phyloP scores from a whole-genome alignment of 2,888 invertebrate species.

The Yponomeuta plumbellus region DNA sequence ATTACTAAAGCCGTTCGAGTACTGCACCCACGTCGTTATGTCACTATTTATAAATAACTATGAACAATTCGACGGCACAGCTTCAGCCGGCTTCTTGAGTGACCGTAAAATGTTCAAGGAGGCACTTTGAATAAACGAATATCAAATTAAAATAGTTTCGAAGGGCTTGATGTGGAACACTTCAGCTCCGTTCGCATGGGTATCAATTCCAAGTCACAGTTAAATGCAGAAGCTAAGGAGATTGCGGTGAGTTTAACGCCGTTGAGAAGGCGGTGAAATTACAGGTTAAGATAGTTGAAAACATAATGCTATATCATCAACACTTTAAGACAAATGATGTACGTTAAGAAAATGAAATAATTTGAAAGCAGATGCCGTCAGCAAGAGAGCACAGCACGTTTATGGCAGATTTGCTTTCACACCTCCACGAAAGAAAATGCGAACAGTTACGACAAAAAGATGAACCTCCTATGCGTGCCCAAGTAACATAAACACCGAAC shows the following conservation, averaged over 20 bases:
- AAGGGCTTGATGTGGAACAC: constrained; percentile 34
- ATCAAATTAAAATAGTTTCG: constrained; percentile 49
- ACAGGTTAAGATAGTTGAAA: constrained; percentile 29
- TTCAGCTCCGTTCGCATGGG: constrained; percentile 40
- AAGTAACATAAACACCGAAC: neutral
- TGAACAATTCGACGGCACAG: constrained; percentile 32
- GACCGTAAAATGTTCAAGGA: constrained; percentile 43
- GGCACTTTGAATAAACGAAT: constrained; percentile 41
- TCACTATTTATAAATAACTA: constrained; percentile 49
- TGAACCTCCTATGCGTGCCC: neutral
- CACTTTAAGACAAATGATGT: neutral
- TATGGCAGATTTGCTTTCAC: neutral
- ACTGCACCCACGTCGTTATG: constrained; percentile 33
- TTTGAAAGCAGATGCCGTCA: neutral
- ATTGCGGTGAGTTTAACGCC: constrained; percentile 32
- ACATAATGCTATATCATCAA: constrained; percentile 9
- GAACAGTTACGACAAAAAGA: neutral
- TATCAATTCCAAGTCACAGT: constrained; percentile 33
- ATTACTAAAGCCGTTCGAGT: constrained; percentile 18
- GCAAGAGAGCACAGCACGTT: neutral
- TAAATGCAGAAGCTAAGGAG: constrained; percentile 34
- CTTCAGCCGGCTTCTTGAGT: constrained; percentile 36
- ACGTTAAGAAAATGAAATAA: neutral
- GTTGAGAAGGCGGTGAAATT: constrained; percentile 34
- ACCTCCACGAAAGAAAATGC: neutral